Evolutionary conservation across 2,113 vertebrate genomes (phyloP).

Genomic region (Tragelaphus imberbis): DNA sequence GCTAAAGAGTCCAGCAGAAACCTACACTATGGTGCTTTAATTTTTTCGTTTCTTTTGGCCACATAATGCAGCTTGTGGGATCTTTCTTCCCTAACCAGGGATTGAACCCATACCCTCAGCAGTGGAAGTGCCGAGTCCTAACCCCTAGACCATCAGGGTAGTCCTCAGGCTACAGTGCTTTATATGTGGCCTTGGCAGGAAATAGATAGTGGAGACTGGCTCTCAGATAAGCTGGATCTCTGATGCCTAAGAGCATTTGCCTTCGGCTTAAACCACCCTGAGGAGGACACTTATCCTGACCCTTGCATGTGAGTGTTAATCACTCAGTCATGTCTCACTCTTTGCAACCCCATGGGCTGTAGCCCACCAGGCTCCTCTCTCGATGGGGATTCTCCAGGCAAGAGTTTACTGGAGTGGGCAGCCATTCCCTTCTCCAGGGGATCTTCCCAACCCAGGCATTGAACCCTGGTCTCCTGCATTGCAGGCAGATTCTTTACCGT

Average conservation of each 20-base stretch:
- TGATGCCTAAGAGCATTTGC: background rate
- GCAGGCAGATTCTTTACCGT: background rate
- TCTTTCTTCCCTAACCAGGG: background rate
- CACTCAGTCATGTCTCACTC: background rate
- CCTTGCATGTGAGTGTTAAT: background rate
- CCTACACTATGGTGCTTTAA: background rate
- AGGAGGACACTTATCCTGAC: background rate
- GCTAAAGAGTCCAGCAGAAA: background rate
- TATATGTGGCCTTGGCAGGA: fast-evolving
- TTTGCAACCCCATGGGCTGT: background rate
- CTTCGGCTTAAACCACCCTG: background rate
- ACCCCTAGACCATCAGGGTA: too few relatives aligned
- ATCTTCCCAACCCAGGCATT: background rate
- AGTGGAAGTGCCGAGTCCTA: background rate
- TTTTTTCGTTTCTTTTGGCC: background rate
- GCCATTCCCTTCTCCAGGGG: background rate
- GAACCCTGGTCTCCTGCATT: background rate
- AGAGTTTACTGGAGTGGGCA: background rate
- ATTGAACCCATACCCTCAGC: background rate
- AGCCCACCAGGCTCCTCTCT: background rate
- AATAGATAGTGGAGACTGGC: background rate
- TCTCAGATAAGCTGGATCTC: background rate
- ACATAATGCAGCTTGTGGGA: background rate
- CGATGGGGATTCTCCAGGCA: background rate
- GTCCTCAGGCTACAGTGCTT: background rate